phyloP scores from a whole-genome alignment of 2,797 vertebrate species.

The Mormyrops attenuatus region DNA sequence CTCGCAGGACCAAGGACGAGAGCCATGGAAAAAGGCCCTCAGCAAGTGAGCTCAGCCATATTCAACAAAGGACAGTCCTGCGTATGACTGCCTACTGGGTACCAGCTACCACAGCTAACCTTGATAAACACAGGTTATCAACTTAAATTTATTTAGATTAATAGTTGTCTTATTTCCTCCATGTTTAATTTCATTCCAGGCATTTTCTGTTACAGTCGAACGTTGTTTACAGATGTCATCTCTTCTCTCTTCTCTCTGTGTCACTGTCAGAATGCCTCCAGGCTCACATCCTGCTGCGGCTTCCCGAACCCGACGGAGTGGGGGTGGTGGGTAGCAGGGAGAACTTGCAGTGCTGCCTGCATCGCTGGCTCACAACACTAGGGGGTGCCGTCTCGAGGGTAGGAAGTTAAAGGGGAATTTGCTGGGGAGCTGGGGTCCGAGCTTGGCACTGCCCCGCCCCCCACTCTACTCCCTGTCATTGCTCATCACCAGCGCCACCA shows the following conservation, averaged over 20 bases:
- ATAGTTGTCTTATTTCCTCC: background rate
- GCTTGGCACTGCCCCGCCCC: conserved; percentile 27
- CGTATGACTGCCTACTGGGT: background rate
- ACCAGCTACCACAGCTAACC: background rate
- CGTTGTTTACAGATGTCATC: conserved; percentile 47
- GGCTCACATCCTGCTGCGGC: background rate
- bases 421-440: conserved; percentile 9
- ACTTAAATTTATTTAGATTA: background rate
- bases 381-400: background rate
- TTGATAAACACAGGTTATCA: background rate
- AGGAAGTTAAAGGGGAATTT: background rate
- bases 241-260: background rate
- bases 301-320: conserved; percentile 12
- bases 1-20: background rate
- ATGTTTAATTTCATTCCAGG: conserved; percentile 36
- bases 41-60: background rate
- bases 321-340: no score
- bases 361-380: background rate
- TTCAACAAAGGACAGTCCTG: background rate
- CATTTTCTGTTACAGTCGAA: conserved; percentile 30
- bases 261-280: background rate
- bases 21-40: background rate
- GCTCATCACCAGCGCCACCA: background rate
- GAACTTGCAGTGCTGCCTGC: background rate
- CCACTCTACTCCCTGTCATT: background rate